phyloP scores from a whole-genome alignment of 2,888 invertebrate species.

The Sisyra terminalis region DNA sequence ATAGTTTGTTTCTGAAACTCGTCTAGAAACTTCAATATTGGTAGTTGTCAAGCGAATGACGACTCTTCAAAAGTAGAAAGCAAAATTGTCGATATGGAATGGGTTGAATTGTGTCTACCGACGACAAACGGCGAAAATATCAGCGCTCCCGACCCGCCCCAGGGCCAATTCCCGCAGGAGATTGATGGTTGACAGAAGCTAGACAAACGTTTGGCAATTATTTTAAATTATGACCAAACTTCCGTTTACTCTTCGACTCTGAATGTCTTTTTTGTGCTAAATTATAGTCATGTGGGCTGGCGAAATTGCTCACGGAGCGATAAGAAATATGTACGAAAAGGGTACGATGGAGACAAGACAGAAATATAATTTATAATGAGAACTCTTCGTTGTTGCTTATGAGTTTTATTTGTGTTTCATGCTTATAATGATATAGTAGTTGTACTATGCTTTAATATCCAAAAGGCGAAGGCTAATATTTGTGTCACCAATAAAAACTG shows the following conservation, averaged over 20 bases:
- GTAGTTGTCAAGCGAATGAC: slow-evolving; percentile 6
- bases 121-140: too few relatives aligned
- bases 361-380: slow-evolving; percentile 4
- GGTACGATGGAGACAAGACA: slow-evolving; percentile 3
- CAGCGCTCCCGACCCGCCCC: too few relatives aligned
- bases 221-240: slow-evolving; percentile 9
- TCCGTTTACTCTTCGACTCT: slow-evolving; percentile 8
- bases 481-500: slow-evolving; percentile 3
- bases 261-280: slow-evolving; percentile 8
- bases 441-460: not conserved
- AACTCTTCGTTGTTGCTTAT: slow-evolving; percentile 3
- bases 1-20: slow-evolving; percentile 2
- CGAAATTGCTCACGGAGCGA: slow-evolving; percentile 1
- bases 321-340: slow-evolving; percentile 3
- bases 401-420: not conserved
- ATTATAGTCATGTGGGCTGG: slow-evolving; percentile 3
- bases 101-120: not conserved
- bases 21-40: slow-evolving; percentile 8
- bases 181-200: slow-evolving; percentile 9
- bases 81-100: not conserved
- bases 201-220: slow-evolving; percentile 10
- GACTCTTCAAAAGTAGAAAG: not conserved
- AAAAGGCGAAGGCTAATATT: slow-evolving; percentile 3
- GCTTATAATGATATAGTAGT: not conserved
- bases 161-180: slow-evolving; percentile 4